A percentile compares a stretch with the other conserved stretches of the same genome.
phyloP scores from a whole-genome alignment of 2,888 invertebrate species.

The Diplolepis rosae region DNA sequence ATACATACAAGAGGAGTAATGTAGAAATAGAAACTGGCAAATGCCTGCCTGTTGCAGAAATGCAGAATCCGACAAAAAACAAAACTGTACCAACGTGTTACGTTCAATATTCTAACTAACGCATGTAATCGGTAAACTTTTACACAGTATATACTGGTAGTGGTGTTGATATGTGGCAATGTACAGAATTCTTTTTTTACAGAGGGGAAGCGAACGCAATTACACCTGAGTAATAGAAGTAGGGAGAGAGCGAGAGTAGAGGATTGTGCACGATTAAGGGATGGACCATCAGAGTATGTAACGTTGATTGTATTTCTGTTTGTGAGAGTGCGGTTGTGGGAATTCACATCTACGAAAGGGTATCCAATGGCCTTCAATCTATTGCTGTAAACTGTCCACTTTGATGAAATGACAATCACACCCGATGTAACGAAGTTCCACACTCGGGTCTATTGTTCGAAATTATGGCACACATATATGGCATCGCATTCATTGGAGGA shows the following conservation, averaged over 20 bases:
- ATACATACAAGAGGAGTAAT: constrained; percentile 31
- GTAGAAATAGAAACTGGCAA: constrained; percentile 58
- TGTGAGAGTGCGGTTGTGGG: constrained; percentile 25
- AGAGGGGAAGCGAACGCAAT: constrained; percentile 56
- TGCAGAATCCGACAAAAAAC: constrained; percentile 47
- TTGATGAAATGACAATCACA: constrained; percentile 72
- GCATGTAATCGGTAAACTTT: no score
- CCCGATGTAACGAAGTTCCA: constrained; percentile 66
- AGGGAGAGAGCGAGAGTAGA: constrained; percentile 45
- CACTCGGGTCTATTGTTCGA: constrained; percentile 60
- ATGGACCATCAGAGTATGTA: background rate
- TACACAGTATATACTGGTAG: no score
- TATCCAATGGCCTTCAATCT: constrained; percentile 60
- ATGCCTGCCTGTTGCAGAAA: constrained; percentile 60
- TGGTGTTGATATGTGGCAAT: constrained; percentile 11
- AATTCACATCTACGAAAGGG: constrained; percentile 44
- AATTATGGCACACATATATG: constrained; percentile 65
- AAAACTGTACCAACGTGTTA: no score
- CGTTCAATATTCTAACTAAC: background rate
- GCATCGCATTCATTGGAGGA: constrained; percentile 57
- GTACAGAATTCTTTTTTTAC: background rate
- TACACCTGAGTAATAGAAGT: constrained; percentile 68
- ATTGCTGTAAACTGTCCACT: constrained; percentile 72
- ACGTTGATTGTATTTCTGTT: background rate
- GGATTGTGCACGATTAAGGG: constrained; percentile 26